Base-by-base conservation (phyloP, 2,888 invertebrate species). In the Harpalus rubripes region DNA sequence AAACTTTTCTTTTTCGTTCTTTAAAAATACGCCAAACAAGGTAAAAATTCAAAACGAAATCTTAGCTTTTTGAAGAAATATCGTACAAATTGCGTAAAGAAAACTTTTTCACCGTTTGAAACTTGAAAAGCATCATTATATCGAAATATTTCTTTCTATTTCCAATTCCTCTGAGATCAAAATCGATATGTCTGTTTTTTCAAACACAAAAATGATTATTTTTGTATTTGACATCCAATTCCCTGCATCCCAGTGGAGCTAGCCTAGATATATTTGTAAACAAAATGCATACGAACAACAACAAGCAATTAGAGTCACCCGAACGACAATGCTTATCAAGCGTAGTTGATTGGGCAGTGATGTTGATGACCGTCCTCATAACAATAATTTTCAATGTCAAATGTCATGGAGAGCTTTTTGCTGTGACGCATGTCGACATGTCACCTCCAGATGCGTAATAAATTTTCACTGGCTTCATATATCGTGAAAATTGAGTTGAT, bases 381-480 rank as follows among this genome's bases (percentile, higher is more conserved):
- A 74, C 72, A 52, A 12, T 26, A n/a, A 39, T 32, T 68, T 68
- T 82, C 56, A 72, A 32, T 32, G 5, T 5, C 32, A 32, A 72
- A 81, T 56, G 22, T 65, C 81, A 82, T 59, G 18, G 74, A 41
- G 61, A n/a, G 39, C 52, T 41, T 59, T 58, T 39, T 82, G 74
- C 59, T n/a, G 72, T 83, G 61, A 18, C 18, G 74, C 41, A 39
- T 61, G 83, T 83, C 83, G 32, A 5, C 6, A 32, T 32, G 32
- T 32, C 32, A 32, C 5, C 2, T 32, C 32, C 32, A 32, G 32
- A 32, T 32, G 32, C 59, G 59, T 83, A 83, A 83, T 83, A 76
- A 83, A 83, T 61, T 83, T 83, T 61, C 18, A 74, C 18, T 16
- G 74, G 83, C 44, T 83, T 83, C 83, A 56, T 7, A 10, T 65